phyloP scores from a whole-genome alignment of 2,888 invertebrate genomes.

The Troides aeacus region DNA sequence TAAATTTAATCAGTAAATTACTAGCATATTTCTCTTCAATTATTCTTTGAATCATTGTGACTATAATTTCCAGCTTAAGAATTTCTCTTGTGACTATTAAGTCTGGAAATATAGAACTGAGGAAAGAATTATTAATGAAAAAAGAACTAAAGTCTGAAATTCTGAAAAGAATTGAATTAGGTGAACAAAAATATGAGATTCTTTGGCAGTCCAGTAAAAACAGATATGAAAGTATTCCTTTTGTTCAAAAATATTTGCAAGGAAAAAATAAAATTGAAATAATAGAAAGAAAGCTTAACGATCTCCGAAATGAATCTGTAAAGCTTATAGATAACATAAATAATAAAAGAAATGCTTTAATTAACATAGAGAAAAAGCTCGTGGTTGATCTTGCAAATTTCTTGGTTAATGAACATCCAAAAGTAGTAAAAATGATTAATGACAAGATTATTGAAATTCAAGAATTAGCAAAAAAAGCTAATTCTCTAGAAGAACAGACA shows the following conservation, averaged over 20 bases:
- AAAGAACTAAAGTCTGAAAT: slow-evolving; percentile 50
- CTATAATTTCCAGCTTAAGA: slow-evolving; percentile 47
- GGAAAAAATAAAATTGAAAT: slow-evolving; percentile 41
- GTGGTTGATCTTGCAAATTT: slow-evolving; percentile 57
- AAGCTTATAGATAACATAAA: slow-evolving; percentile 43
- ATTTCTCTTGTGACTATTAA: slow-evolving; percentile 52
- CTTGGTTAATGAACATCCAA: slow-evolving; percentile 50
- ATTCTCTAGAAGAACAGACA: slow-evolving; percentile 9
- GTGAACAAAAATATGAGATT: slow-evolving; percentile 59
- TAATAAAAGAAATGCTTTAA: slow-evolving; percentile 41
- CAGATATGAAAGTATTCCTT: slow-evolving; percentile 60
- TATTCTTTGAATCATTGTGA: not conserved
- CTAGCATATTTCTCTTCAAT: not conserved
- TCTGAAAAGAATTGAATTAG: slow-evolving; percentile 45
- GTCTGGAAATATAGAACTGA: slow-evolving; percentile 56
- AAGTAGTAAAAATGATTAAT: slow-evolving; percentile 40
- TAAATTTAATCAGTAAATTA: not conserved
- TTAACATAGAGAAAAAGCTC: slow-evolving; percentile 44
- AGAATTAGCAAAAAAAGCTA: slow-evolving; percentile 32
- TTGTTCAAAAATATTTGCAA: slow-evolving; percentile 52
- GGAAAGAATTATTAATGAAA: slow-evolving; percentile 53
- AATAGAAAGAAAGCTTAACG: slow-evolving; percentile 42
- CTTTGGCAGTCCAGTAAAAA: slow-evolving; percentile 56
- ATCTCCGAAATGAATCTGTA: slow-evolving; percentile 43
- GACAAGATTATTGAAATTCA: slow-evolving; percentile 43